Conservation (phyloP, 2,113 vertebrate genomes). For the Rhinichthys klamathensis region DNA sequence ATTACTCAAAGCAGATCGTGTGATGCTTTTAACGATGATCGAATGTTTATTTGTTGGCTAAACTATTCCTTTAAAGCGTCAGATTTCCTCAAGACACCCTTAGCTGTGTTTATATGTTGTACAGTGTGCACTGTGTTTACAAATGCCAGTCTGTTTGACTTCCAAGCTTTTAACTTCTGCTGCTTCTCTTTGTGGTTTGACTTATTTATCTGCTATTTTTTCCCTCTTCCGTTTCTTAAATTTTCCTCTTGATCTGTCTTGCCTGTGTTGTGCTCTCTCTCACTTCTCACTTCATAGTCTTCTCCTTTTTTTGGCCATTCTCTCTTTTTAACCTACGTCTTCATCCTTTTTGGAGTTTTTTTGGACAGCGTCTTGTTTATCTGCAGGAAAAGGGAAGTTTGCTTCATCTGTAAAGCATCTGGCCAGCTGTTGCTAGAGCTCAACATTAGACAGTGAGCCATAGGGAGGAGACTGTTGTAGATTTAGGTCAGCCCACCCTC, state of each 20-base stretch:
- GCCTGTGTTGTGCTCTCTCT: slow-evolving; percentile 47
- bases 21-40: background rate
- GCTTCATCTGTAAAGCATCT: slow-evolving; percentile 62
- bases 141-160: background rate
- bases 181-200: background rate
- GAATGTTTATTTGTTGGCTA: background rate
- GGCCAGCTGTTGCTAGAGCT: slow-evolving; percentile 40
- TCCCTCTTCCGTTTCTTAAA: background rate
- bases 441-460: slow-evolving; percentile 26
- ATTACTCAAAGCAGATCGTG: background rate
- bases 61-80: background rate
- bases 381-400: slow-evolving; percentile 45
- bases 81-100: background rate
- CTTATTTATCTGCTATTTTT: background rate
- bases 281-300: background rate
- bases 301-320: background rate
- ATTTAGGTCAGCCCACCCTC: slow-evolving; percentile 63
- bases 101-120: background rate
- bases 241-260: background rate
- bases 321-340: background rate
- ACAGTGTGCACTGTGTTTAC: background rate
- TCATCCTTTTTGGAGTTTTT: background rate
- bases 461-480: slow-evolving; percentile 37
- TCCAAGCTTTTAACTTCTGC: background rate
- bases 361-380: slow-evolving; percentile 37